These are phyloP conservation scores for Polyommatus iphigenia DNA, from an alignment of 2,888 invertebrate species.

Conservation along the genomic window DNA sequence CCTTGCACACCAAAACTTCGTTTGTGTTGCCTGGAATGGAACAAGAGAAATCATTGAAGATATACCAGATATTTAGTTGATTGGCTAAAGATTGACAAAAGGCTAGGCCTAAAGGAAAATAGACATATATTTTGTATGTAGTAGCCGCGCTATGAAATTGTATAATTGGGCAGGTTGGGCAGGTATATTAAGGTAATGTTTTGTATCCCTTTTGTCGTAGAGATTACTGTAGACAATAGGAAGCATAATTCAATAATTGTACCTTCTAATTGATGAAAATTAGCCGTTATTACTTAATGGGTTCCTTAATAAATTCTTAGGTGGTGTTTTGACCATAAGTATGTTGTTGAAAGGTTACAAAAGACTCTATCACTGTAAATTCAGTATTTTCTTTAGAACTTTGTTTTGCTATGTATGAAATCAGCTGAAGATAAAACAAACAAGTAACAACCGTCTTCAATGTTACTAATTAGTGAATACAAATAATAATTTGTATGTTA, in stretches of 20 bases:
- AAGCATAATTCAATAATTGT: constrained; percentile 19
- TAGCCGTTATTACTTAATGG: background rate
- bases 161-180: background rate
- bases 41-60: background rate
- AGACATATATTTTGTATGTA: background rate
- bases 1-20: constrained; percentile 85
- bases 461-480: background rate
- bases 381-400: no score
- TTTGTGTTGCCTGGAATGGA: constrained; percentile 78
- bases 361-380: background rate
- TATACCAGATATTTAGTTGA: background rate
- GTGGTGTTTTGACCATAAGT: background rate
- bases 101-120: background rate
- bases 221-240: background rate
- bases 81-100: background rate
- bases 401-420: no score
- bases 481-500: background rate
- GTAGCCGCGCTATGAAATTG: background rate
- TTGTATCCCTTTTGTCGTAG: background rate
- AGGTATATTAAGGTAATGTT: background rate
- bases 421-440: background rate
- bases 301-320: background rate
- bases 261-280: background rate
- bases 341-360: background rate
- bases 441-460: background rate